Evolutionary conservation across 1,140 invertebrate genomes (phyloP), one percentile per base, ranked within the genome.

Genomic region (Psix sp.): DNA sequence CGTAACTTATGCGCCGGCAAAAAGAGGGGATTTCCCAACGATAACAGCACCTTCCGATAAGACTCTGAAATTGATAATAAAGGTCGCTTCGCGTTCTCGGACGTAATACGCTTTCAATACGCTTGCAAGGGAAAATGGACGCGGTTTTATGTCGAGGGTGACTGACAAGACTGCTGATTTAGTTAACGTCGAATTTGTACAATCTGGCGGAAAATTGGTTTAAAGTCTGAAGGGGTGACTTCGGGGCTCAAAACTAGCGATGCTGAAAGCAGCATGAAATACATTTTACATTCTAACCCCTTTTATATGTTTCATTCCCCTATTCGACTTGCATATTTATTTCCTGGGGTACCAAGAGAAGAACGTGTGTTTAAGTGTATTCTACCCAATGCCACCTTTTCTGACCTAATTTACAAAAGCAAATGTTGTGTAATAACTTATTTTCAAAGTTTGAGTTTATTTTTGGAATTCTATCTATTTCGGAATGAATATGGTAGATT

Each of bases 61-160:
- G 48, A 49, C 40, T 29, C 31, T 0, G 21, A 35, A 56, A 72
- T 65, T 72, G 68, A 72, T 72, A 72, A 72, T 72, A 70, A 70
- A 54, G 20, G 33, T 31, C 16, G 60, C 18, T 54, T 67, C 51
- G 42, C 49, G 51, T 67, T 43, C 31, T 43, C 17, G 20, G 35
- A 45, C 26, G 13, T 24, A 21, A 10, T n/a, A n/a, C 15, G 1
- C 29, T 49, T 49, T 62, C 45, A 49, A 51, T 51, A 24, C 14
- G 24, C 1, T 14, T n/a, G 14, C 2, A 11, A 40, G 29, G 3
- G 4, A 9, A 29, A 2, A 40, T 13, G n/a, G 33, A 15, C 15
- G 38, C 15, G 36, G 6, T 11, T 9, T 40, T 29, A 18, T 11
- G n/a, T 11, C 31, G 54, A 33, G 17, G 40, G 52, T 10, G 36